phyloP scores from a whole-genome alignment of 2,797 vertebrate species.

The Antrozous pallidus region DNA sequence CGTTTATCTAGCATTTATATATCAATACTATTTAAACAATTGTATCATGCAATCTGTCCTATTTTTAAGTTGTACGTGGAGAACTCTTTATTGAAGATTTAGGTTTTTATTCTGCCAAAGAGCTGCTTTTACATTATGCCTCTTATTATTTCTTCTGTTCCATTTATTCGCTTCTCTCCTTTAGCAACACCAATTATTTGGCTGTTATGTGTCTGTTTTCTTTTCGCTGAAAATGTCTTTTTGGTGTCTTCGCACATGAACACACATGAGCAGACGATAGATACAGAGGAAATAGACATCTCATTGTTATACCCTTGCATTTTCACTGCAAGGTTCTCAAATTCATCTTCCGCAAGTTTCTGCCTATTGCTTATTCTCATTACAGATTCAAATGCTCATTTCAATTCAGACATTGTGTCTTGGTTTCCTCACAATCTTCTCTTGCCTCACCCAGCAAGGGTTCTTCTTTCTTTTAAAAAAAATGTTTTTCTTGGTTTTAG shows the following conservation, averaged over 20 bases:
- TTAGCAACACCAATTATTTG: slow-evolving; percentile 41
- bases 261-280: not conserved
- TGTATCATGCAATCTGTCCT: not conserved
- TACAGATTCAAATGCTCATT: not conserved
- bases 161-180: not conserved
- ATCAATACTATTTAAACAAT: slow-evolving; percentile 1
- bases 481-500: no score
- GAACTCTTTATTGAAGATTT: not conserved
- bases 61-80: not conserved
- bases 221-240: slow-evolving; percentile 21
- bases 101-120: not conserved
- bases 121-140: not conserved
- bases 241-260: slow-evolving; percentile 23
- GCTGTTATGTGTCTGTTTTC: slow-evolving; percentile 29
- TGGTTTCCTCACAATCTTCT: not conserved
- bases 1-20: slow-evolving; percentile 21
- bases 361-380: not conserved
- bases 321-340: not conserved
- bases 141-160: not conserved
- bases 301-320: not conserved
- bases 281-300: not conserved
- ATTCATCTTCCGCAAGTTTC: not conserved
- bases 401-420: not conserved
- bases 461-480: not conserved
- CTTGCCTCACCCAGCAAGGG: not conserved